Percentiles rank a stretch among this genome's conserved stretches.
These are phyloP conservation scores for Scomber scombrus DNA, from an alignment of 2,113 vertebrate species.

Conservation along the genomic window DNA sequence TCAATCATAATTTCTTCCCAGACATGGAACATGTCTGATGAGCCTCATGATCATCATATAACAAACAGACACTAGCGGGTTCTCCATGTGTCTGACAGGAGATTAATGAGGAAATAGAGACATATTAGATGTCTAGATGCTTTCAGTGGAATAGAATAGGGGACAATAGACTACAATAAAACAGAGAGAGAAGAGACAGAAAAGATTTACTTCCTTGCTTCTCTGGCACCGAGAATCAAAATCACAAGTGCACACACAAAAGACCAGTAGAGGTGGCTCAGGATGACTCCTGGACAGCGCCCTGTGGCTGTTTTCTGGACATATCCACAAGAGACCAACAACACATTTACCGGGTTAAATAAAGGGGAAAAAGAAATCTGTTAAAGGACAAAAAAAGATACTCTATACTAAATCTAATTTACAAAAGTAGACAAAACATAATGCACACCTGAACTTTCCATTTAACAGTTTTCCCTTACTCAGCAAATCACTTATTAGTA, in stretches of 20 bases:
- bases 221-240: too few relatives aligned
- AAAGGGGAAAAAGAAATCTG: neutral
- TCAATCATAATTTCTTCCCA: constrained; percentile 18
- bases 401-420: too few relatives aligned
- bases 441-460: too few relatives aligned
- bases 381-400: neutral
- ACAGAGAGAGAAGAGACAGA: neutral
- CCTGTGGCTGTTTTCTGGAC: too few relatives aligned
- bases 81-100: neutral
- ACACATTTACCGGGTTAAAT: neutral
- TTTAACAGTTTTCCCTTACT: too few relatives aligned
- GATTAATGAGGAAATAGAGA: neutral
- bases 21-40: neutral
- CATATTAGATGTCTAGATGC: neutral
- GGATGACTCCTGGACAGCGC: too few relatives aligned
- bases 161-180: neutral
- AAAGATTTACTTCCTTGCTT: too few relatives aligned
- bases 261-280: too few relatives aligned
- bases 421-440: too few relatives aligned
- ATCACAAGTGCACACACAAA: too few relatives aligned
- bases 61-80: neutral
- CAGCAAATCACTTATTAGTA: too few relatives aligned
- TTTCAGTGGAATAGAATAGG: neutral
- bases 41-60: neutral
- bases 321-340: too few relatives aligned